phyloP scores from a whole-genome alignment of 1,140 invertebrate genomes.

The Euwallacea fornicatus region DNA sequence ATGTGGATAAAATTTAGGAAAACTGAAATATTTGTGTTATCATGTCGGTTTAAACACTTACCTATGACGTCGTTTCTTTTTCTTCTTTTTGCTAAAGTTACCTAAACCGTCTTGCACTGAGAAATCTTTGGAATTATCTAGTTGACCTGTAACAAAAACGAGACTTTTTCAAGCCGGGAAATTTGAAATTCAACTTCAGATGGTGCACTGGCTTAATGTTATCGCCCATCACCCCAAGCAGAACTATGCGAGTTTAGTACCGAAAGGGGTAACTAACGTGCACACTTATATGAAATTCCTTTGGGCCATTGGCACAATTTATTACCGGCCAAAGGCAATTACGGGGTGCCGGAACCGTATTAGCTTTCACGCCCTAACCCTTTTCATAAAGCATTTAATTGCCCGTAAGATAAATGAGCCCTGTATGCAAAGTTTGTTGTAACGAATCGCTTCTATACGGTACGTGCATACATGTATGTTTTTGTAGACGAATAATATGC shows the following conservation, averaged over 20 bases:
- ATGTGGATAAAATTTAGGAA: background rate
- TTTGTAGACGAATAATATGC: too few relatives aligned
- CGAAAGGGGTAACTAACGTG: constrained; percentile 37
- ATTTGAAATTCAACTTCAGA: too few relatives aligned
- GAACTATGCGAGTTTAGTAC: background rate
- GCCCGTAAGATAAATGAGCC: constrained; percentile 36
- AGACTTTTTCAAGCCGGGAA: constrained; percentile 1
- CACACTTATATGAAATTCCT: constrained; percentile 54
- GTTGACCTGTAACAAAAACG: constrained; percentile 58
- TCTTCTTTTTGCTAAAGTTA: constrained; percentile 84
- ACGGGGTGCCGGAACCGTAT: constrained; percentile 39
- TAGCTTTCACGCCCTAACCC: constrained; percentile 39
- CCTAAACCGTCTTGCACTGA: constrained; percentile 69
- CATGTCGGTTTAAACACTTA: constrained; percentile 57
- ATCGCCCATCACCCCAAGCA: background rate
- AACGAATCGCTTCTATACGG: constrained; percentile 13
- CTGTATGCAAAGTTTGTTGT: constrained; percentile 18
- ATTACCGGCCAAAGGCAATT: constrained; percentile 50
- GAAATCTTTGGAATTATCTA: constrained; percentile 71
- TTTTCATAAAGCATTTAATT: constrained; percentile 39
- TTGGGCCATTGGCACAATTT: constrained; percentile 53
- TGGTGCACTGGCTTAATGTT: too few relatives aligned
- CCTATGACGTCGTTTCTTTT: constrained; percentile 89
- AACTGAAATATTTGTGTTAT: background rate
- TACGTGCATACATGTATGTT: constrained; percentile 4